A percentile compares a stretch with the other conserved stretches of the same genome.
Evolutionary conservation across 2,797 vertebrate genomes (phyloP).

Genomic region (Micrastur ruficollis): DNA sequence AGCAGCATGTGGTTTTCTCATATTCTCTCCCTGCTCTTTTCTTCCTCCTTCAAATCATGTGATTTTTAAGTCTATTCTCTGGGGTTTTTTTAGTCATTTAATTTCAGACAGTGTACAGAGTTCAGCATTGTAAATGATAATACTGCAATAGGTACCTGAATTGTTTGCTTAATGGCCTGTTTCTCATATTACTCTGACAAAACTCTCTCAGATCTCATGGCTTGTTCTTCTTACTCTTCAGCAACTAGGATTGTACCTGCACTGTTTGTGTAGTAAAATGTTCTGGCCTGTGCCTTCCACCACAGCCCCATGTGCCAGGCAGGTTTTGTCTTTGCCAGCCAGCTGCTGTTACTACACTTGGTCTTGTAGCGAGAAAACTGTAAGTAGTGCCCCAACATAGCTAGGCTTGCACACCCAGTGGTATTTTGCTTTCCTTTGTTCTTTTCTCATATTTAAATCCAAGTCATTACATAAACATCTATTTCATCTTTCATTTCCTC

Average conservation of each 20-base stretch:
- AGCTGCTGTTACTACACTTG: neutral
- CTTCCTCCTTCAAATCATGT: neutral
- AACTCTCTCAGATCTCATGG: neutral
- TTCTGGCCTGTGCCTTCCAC: neutral
- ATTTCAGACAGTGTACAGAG: neutral
- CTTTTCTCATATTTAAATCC: neutral
- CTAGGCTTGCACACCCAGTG: neutral
- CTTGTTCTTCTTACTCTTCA: neutral
- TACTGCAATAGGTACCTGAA: neutral
- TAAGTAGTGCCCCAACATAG: fast-evolving
- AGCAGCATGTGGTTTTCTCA: neutral
- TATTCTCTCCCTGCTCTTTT: neutral
- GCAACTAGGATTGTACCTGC: neutral
- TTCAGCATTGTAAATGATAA: neutral
- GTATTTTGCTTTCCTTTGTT: neutral
- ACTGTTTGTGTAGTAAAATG: neutral
- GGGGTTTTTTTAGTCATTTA: neutral
- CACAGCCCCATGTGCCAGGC: neutral
- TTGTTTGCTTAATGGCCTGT: neutral
- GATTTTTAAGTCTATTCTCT: neutral
- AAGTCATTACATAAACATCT: neutral
- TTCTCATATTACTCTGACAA: neutral
- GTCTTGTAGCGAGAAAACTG: neutral
- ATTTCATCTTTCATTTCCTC: neutral
- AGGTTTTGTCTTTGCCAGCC: neutral